Evolutionary conservation across 2,797 vertebrate species (phyloP), one percentile per base, ranked within the genome.

Genomic region (Cichlasoma orientale): DNA sequence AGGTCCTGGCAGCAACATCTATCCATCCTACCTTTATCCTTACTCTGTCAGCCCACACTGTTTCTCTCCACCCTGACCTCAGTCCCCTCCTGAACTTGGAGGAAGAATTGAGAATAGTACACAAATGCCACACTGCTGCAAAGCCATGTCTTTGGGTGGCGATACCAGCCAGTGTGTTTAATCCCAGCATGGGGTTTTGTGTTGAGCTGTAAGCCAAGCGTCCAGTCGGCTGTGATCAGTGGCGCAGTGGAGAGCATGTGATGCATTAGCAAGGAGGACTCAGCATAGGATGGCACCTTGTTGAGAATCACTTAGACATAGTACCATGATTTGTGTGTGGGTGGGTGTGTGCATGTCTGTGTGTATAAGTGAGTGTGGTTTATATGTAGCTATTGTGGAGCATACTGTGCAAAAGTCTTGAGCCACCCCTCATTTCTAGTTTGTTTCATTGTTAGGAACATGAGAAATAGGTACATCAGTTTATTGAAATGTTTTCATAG

Each of bases 11-110:
- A 93, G 86, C 79, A 74, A 82, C 88, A 93, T 94, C 91, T 86
- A 94, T 95, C 89, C 92, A 90, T 94, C 88, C 88, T 86, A 83
- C 83, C 89, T 91, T 91, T 90, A 89, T 90, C 86, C 90, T 89
- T 82, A 68, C 85, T 78, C 75, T 33, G 54, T 84, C 89, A 88
- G 82, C 84, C 86, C 90, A 87, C 91, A 82, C 84, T 85, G 86
- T 84, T 86, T 85, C 76, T 71, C 72, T 83, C 73, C 75, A 77
- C 70, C 33, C 21, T 57, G 44, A 72, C 78, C 83, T 68, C 13
- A 1, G 11, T 79, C 71, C 82, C 82, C 78, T 71, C 80, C 73
- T 83, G 57, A 84, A 81, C 77, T 82, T 75, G 16, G 36, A 78
- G 63, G 57, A 84, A 81, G 73, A 78, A 79, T 31, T 66, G n/a